Evolutionary conservation across 2,888 invertebrate genomes (phyloP), one percentile per base, ranked within the genome.

Genomic region (Heliothis peltigera): DNA sequence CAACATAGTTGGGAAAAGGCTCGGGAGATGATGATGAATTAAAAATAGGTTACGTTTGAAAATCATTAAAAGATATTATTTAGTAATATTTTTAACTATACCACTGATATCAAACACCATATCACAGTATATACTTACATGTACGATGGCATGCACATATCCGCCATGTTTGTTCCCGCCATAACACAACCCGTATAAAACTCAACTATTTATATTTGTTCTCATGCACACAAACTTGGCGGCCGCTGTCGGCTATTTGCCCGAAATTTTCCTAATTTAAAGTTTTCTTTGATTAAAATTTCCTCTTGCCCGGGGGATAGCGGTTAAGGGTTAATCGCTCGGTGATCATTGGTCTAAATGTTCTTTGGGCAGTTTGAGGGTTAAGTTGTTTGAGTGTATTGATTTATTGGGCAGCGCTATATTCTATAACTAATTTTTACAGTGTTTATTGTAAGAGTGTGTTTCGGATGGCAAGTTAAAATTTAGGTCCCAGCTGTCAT

Each of bases 161-260:
- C 4, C 28, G 0, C 6, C 61, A 61, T 80, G 64, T 82, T 81
- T 76, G 56, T 67, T 43, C 42, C 25, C 62, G 64, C 55, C 42
- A 55, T 39, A 69, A 75, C 75, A 67, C 70, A 60, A 22, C 68
- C 55, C 49, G 66, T 70, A 78, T 81, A 81, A 80, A 82, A 80
- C 70, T 66, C 65, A 83, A 79, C 86, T 84, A 84, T 86, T 81
- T 82, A 78, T 77, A 82, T 84, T 84, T 83, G 78, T 72, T 77
- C 75, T 65, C 75, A 74, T 77, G n/a, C n/a, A 69, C 69, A 67
- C 48, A 74, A 69, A 70, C 62, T 73, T 70, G 62, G 54, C 17
- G 43, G 49, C 42, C 39, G 77, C 80, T 69, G 52, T 55, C 55
- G 77, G 79, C 59, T 78, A 68, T 80, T 78, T 71, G 66, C 68